phyloP scores from a whole-genome alignment of 2,797 vertebrate species.

The Amblyopsis hoosieri region DNA sequence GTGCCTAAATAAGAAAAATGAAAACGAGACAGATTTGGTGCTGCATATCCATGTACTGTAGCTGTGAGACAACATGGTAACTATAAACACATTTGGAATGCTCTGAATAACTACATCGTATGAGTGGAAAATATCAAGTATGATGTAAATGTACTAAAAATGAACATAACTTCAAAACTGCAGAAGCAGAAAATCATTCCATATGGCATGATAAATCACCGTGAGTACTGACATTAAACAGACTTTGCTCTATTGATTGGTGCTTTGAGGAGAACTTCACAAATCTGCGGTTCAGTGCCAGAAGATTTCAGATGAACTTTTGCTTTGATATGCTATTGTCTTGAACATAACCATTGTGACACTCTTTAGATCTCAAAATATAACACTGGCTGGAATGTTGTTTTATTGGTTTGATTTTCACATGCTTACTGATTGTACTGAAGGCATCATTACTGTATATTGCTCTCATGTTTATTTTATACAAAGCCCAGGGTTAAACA shows the following conservation, averaged over 20 bases:
- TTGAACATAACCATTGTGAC: background rate
- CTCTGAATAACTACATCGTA: too few relatives aligned
- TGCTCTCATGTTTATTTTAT: slow-evolving; percentile 15
- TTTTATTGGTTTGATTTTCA: slow-evolving; percentile 19
- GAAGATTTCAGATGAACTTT: background rate
- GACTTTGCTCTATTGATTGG: slow-evolving; percentile 9
- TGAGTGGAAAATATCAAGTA: too few relatives aligned
- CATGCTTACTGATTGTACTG: background rate
- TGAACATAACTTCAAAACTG: slow-evolving; percentile 23
- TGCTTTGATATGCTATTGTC: slow-evolving; percentile 2
- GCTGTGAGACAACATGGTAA: too few relatives aligned
- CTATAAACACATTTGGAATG: too few relatives aligned
- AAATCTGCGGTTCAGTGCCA: background rate
- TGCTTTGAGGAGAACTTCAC: slow-evolving; percentile 3
- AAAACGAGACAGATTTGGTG: too few relatives aligned
- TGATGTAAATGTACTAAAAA: slow-evolving; percentile 22
- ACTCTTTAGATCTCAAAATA: background rate
- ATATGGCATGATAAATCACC: slow-evolving; percentile 26
- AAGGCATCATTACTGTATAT: slow-evolving; percentile 21
- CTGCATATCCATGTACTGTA: too few relatives aligned
- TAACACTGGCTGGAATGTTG: background rate
- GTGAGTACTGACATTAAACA: slow-evolving; percentile 12
- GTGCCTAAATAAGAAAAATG: too few relatives aligned
- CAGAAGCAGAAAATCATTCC: slow-evolving; percentile 34
- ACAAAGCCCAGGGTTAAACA: slow-evolving; percentile 43